Conservation (phyloP, 2,888 invertebrate species). For the Leucophenga maculata region DNA sequence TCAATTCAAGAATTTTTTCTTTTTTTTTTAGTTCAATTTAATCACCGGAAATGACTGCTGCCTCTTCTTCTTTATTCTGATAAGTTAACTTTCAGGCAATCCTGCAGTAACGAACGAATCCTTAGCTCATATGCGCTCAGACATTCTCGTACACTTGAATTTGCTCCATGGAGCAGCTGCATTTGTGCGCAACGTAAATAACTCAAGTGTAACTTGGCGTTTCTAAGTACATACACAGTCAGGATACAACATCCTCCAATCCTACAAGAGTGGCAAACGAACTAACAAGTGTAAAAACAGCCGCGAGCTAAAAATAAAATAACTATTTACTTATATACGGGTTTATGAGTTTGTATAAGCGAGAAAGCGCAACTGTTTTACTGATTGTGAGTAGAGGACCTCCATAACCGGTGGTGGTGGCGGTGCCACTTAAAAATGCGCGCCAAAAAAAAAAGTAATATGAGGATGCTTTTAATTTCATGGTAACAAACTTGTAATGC, state of each 20-base stretch:
- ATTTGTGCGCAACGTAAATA: constrained; percentile 17
- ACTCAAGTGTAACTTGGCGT: constrained; percentile 17
- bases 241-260: not conserved
- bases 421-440: not conserved
- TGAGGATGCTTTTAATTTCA: not conserved
- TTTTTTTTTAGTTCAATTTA: no score
- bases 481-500: no score
- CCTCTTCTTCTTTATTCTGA: no score
- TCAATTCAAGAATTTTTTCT: no score
- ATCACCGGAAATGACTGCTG: no score
- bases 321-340: not conserved
- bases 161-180: constrained; percentile 16
- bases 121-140: no score
- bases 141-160: no score
- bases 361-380: constrained; percentile 18
- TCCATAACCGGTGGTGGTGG: no score
- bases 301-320: not conserved
- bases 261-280: not conserved
- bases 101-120: no score
- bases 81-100: no score
- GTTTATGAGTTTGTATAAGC: not conserved
- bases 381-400: no score
- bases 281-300: constrained; percentile 5
- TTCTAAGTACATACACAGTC: not conserved
- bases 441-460: not conserved